Evolutionary conservation across 2,888 invertebrate species (phyloP).

Genomic region (Rhingia rostrata): DNA sequence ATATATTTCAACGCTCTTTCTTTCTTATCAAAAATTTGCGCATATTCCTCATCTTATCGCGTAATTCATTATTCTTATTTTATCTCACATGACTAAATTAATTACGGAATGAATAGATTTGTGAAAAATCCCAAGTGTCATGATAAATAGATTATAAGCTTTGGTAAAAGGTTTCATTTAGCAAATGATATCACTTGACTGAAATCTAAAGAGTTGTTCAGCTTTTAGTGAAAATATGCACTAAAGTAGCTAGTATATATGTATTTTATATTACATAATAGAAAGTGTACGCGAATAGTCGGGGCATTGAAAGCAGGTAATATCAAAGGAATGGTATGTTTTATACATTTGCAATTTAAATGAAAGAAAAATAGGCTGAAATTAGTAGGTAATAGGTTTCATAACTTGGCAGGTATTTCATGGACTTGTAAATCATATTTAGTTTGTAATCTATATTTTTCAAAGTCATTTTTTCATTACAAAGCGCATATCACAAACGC

Average conservation of each 20-base stretch:
- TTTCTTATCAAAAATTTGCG: neutral
- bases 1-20: neutral
- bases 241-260: neutral
- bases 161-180: too few species aligned
- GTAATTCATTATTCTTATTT: neutral
- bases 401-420: too few species aligned
- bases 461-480: too few species aligned
- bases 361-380: too few species aligned
- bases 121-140: neutral
- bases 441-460: too few species aligned
- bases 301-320: neutral
- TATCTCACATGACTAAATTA: slow-evolving; percentile 56
- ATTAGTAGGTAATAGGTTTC: too few species aligned
- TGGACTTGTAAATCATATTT: too few species aligned
- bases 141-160: slow-evolving; percentile 3
- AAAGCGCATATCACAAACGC: too few species aligned
- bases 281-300: neutral
- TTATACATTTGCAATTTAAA: too few species aligned
- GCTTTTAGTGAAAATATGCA: neutral
- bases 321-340: too few species aligned
- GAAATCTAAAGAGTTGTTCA: neutral
- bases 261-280: neutral
- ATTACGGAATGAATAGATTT: slow-evolving; percentile 16
- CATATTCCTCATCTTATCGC: slow-evolving; percentile 49
- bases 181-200: neutral